Evolutionary conservation across 2,113 vertebrate genomes (phyloP), one percentile per base, ranked within the genome.

Genomic region (Hypanus sabinus): DNA sequence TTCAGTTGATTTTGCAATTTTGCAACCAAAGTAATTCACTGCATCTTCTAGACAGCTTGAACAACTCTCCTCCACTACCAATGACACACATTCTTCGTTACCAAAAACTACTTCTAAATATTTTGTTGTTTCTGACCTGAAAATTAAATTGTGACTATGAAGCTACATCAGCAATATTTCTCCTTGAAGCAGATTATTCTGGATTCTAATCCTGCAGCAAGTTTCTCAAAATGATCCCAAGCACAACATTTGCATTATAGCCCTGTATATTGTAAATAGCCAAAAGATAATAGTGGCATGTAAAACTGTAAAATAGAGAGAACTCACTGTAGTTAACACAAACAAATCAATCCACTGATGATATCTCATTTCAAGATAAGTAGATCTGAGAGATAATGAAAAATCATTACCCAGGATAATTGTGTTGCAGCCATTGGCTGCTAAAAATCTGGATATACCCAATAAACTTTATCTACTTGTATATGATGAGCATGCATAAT

Each of bases 401-500:
- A 91, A 27, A 46, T 71, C 90, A 93, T 93, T 93, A 71, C 71
- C 18, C 36, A 46, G 27, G 27, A 22, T 93, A 73, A 30, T 11
- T 93, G 68, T 73, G 10, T 46, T 46, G 11, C 36, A 73, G 4
- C 68, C 68, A 93, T 14, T 9, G 65, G 33, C 46, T 93, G 33
- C 8, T 36, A 33, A 68, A 93, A 93, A 91, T 70, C 62, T 36
- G n/a, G n/a, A 65, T 33, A 2, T 46, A 71, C 33, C 90, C 33
- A 73, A 36, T 71, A 91, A 91, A 70, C 62, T 68, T n/a, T 16
- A 91, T 91, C 65, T 93, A 71, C 24, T 22, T 93, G 65, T 46
- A 46, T 33, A 93, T 27, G 33, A 24, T 70, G 16, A 46, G 33
- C 33, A 93, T 24, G 18, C 18, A 46, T 93, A 71, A 93, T 55